Conservation (phyloP, 2,888 invertebrate species). For the Platycheirus rosarum region DNA sequence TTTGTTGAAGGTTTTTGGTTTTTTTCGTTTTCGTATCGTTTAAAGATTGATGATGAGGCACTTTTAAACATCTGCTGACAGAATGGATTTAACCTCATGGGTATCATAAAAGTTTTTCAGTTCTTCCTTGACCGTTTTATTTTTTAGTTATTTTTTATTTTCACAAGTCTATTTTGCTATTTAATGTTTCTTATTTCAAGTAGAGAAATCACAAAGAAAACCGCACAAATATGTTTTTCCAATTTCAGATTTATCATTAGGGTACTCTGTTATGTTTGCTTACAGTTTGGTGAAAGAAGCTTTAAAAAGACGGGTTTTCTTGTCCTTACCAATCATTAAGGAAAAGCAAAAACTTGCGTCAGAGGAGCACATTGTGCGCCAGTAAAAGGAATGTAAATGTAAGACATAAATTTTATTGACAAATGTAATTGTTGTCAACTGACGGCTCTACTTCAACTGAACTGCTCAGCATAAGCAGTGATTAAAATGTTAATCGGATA, state of each 20-base stretch:
- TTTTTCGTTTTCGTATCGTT: slow-evolving; percentile 9
- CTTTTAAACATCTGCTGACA: background rate
- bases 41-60: slow-evolving; percentile 1
- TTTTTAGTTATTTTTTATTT: background rate
- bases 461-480: background rate
- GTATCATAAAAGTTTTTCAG: background rate
- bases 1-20: slow-evolving; percentile 4
- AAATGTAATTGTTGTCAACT: background rate
- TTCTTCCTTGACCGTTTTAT: background rate
- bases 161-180: background rate
- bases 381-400: background rate
- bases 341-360: background rate
- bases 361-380: background rate
- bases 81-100: background rate
- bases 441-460: background rate
- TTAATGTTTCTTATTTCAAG: background rate
- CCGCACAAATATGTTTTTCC: background rate
- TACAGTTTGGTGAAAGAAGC: background rate
- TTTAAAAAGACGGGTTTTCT: slow-evolving; percentile 1
- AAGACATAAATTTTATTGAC: background rate
- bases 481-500: too few relatives aligned
- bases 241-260: background rate
- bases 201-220: background rate
- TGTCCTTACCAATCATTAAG: background rate
- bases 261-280: background rate